Evolutionary conservation across 2,113 vertebrate species (phyloP).

Genomic region (Anhinga anhinga): DNA sequence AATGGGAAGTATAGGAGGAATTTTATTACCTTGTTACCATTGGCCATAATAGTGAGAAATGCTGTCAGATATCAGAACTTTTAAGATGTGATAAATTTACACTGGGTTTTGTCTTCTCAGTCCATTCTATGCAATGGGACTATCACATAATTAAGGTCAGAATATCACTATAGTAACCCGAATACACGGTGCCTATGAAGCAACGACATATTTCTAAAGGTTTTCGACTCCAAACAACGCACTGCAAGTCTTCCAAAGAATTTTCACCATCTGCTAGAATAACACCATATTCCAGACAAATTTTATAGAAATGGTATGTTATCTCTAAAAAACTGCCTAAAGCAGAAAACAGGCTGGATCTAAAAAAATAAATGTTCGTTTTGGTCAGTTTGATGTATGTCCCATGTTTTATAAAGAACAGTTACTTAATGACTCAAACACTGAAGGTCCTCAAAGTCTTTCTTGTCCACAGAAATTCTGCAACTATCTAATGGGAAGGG

Average conservation of each 20-base stretch:
- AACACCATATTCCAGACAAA: neutral
- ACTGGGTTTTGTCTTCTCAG: neutral
- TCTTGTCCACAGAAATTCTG: neutral
- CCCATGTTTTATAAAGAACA: neutral
- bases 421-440: neutral
- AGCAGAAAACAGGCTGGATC: neutral
- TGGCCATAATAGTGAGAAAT: neutral
- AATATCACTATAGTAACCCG: neutral
- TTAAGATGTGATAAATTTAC: neutral
- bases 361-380: neutral
- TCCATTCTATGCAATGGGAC: neutral
- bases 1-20: neutral
- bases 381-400: neutral
- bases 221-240: neutral
- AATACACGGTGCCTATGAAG: neutral
- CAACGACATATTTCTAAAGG: neutral
- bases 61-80: neutral
- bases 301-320: neutral
- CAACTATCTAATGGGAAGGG: neutral
- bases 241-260: neutral
- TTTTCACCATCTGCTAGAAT: neutral
- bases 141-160: neutral
- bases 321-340: neutral
- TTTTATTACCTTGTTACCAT: neutral
- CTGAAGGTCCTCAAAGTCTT: neutral